Conservation (phyloP, 2,797 vertebrate genomes). For the Antennarius maculatus region DNA sequence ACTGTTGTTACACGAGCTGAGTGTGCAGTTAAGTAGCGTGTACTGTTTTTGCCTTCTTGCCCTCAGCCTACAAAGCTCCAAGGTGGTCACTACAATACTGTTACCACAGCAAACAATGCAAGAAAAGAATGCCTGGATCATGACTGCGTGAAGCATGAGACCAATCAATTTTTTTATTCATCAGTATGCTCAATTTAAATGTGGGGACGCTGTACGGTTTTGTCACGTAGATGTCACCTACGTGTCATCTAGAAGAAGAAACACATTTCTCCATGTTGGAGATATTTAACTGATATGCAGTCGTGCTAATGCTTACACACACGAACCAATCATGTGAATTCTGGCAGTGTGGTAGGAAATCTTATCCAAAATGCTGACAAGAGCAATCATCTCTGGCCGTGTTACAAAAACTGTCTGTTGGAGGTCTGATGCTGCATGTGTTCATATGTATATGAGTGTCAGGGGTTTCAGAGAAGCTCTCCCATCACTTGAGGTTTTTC, state of each 20-base stretch:
- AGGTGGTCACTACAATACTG: too few relatives aligned
- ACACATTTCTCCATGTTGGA: constrained; percentile 32
- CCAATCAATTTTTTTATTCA: constrained; percentile 13
- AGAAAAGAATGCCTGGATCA: too few relatives aligned
- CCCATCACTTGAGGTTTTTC: constrained; percentile 45
- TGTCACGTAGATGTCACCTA: too few relatives aligned
- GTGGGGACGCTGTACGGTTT: too few relatives aligned
- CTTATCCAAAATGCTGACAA: constrained; percentile 61
- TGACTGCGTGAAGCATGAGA: too few relatives aligned
- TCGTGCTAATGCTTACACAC: constrained; percentile 45
- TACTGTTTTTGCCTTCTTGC: not conserved
- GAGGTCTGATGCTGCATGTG: constrained; percentile 32
- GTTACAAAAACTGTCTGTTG: constrained; percentile 54
- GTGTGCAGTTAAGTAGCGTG: not conserved
- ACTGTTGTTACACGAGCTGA: constrained; percentile 27
- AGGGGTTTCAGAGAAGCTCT: constrained; percentile 45
- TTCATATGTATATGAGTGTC: constrained; percentile 30
- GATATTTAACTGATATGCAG: constrained; percentile 42
- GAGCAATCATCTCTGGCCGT: constrained; percentile 34
- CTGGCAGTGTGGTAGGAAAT: constrained; percentile 64
- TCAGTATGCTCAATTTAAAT: too few relatives aligned
- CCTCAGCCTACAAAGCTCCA: too few relatives aligned
- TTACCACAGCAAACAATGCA: too few relatives aligned
- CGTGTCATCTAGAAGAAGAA: constrained; percentile 4
- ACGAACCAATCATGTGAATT: constrained; percentile 70